phyloP scores from a whole-genome alignment of 2,888 invertebrate species.

The Sinodicranocentrus sp. region DNA sequence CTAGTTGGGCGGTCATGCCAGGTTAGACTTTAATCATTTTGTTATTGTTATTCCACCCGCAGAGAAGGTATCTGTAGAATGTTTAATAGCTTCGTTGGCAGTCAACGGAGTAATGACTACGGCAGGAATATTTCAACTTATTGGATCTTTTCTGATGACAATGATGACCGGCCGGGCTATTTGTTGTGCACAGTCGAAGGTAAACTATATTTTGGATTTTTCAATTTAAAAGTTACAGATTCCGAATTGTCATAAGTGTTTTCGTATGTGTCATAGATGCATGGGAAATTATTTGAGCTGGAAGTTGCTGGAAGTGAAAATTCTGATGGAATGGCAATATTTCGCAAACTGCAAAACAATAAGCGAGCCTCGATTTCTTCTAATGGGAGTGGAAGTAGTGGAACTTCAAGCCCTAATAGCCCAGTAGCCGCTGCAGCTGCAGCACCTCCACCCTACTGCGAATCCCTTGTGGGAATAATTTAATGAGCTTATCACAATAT shows the following conservation, averaged over 20 bases:
- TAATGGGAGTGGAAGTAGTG: too few species aligned
- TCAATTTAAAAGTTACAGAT: neutral
- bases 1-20: too few species aligned
- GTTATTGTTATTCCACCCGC: neutral
- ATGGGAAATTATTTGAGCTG: conserved; percentile 68
- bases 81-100: conserved; percentile 25
- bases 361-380: too few species aligned
- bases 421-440: too few species aligned
- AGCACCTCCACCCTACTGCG: too few species aligned
- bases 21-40: too few species aligned
- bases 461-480: too few species aligned
- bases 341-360: conserved; percentile 30
- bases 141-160: conserved; percentile 66
- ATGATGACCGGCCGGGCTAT: conserved; percentile 67
- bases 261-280: conserved; percentile 31
- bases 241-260: neutral
- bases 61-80: conserved; percentile 1
- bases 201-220: conserved; percentile 19
- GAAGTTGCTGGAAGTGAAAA: conserved; percentile 65
- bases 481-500: too few species aligned
- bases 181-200: conserved; percentile 70
- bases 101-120: conserved; percentile 53
- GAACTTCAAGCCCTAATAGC: too few species aligned
- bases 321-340: conserved; percentile 42
- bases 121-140: conserved; percentile 47